Percentiles rank a stretch among this genome's conserved stretches.
Evolutionary conservation across 2,797 vertebrate species (phyloP).

Genomic region (Notolepis coatsorum): DNA sequence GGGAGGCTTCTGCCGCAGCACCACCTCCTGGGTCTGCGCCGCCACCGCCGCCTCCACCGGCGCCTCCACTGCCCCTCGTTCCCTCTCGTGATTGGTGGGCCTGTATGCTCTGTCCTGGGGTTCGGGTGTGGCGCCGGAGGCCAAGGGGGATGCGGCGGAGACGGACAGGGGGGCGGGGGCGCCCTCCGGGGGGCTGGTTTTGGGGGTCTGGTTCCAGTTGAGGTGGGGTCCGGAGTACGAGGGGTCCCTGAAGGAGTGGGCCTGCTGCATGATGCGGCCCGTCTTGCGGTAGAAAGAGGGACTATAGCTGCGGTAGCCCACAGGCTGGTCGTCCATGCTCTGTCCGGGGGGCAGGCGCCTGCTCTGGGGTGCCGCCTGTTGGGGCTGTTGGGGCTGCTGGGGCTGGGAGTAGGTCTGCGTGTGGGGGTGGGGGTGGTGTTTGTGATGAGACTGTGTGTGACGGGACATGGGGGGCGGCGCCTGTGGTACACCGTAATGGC

Average conservation of each 20-base stretch:
- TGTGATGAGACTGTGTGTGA: conserved; percentile 58
- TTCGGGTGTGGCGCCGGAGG: conserved; percentile 50
- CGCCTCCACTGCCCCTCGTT: conserved; percentile 70
- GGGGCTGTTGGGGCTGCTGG: too few relatives aligned
- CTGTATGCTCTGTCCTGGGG: conserved; percentile 77
- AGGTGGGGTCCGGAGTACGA: conserved; percentile 87
- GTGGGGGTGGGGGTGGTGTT: conserved; percentile 55
- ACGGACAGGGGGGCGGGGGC: conserved; percentile 32
- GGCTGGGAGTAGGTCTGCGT: conserved; percentile 39
- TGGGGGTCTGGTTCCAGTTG: conserved; percentile 79
- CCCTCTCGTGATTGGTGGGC: conserved; percentile 83
- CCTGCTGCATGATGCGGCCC: conserved; percentile 89
- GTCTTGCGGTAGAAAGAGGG: conserved; percentile 96
- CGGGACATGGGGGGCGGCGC: conserved; percentile 38
- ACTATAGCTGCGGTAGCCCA: conserved; percentile 98
- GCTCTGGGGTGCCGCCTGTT: conserved; percentile 62
- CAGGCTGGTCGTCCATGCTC: conserved; percentile 87
- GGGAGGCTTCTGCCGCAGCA: conserved; percentile 93
- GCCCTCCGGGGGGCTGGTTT: conserved; percentile 76
- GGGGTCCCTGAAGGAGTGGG: conserved; percentile 93
- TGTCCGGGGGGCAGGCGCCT: conserved; percentile 78
- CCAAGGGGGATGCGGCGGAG: conserved; percentile 38
- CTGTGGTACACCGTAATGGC: conserved; percentile 48
- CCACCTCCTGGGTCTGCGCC: conserved; percentile 88
- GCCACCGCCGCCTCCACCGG: conserved; percentile 67